A percentile compares a stretch with the other conserved stretches of the same genome.
These are phyloP conservation scores for Semicossyphus pulcher DNA, from an alignment of 2,113 vertebrate genomes.

Conservation along the genomic window DNA sequence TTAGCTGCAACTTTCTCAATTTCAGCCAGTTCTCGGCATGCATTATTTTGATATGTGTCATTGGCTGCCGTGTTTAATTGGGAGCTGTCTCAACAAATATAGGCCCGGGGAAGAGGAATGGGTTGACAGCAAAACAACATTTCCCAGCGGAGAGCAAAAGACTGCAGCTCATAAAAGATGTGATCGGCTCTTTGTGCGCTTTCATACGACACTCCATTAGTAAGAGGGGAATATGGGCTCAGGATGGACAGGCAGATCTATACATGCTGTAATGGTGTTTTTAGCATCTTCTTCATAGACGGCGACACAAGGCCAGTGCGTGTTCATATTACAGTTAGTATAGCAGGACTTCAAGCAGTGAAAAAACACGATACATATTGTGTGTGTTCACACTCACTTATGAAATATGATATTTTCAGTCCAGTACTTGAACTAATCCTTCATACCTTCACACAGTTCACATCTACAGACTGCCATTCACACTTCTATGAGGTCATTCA, in stretches of 20 bases:
- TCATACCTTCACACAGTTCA: background rate
- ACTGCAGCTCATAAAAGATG: slow-evolving; percentile 72
- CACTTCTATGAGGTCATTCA: background rate
- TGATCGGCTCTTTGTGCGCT: slow-evolving; percentile 65
- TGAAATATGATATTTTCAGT: background rate
- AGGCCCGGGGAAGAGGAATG: slow-evolving; percentile 56
- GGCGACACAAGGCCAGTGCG: slow-evolving; percentile 1
- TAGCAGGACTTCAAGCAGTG: slow-evolving; percentile 1
- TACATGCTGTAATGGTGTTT: slow-evolving; percentile 54
- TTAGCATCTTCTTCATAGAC: slow-evolving; percentile 46
- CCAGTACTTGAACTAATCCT: background rate
- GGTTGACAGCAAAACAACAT: slow-evolving; percentile 76
- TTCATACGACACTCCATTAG: slow-evolving; percentile 72
- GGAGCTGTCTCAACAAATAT: slow-evolving; percentile 71
- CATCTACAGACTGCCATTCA: background rate
- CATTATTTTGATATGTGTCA: slow-evolving; percentile 72
- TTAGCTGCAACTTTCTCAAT: slow-evolving; percentile 54
- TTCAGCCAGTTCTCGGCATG: slow-evolving; percentile 59
- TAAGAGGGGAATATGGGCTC: slow-evolving; percentile 32
- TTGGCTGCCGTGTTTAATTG: slow-evolving; percentile 76
- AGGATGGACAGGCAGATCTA: slow-evolving; percentile 46
- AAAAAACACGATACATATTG: slow-evolving; percentile 18
- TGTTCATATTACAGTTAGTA: slow-evolving; percentile 13
- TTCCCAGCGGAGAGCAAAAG: slow-evolving; percentile 64
- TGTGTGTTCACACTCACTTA: slow-evolving; percentile 11